phyloP scores from a whole-genome alignment of 2,113 vertebrate species.

The Rhodinocichla rosea region DNA sequence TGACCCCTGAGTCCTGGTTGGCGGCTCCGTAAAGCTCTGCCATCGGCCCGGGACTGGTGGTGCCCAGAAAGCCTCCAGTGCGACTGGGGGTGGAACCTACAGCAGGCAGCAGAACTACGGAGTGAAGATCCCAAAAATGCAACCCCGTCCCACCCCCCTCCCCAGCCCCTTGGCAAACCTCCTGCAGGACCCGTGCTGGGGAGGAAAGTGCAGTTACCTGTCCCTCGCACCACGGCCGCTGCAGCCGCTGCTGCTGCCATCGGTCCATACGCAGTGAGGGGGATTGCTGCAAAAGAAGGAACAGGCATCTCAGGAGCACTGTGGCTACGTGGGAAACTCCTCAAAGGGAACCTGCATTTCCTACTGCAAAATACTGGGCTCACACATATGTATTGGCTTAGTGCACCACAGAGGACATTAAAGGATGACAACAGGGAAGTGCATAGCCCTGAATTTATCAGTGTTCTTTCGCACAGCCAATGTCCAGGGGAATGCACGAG shows the following conservation, averaged over 20 bases:
- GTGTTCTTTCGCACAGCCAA: neutral
- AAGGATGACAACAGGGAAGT: neutral
- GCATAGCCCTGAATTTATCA: neutral
- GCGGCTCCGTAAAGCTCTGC: constrained; percentile 94
- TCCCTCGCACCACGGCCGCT: constrained; percentile 91
- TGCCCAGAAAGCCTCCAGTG: constrained; percentile 94
- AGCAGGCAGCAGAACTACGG: constrained; percentile 64
- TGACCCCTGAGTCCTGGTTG: constrained; percentile 96
- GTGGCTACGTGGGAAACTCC: neutral
- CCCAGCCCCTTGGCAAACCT: neutral
- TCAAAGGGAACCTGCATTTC: neutral
- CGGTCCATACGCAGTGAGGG: constrained; percentile 95
- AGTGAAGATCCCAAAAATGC: constrained; percentile 59
- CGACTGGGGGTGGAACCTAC: constrained; percentile 92
- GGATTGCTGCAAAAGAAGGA: constrained; percentile 84
- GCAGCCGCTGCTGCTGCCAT: constrained; percentile 93
- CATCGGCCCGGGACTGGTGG: constrained; percentile 97
- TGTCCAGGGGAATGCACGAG: neutral
- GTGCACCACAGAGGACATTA: neutral
- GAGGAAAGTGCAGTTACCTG: constrained; percentile 68
- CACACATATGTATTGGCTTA: neutral
- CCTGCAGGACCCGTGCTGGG: neutral
- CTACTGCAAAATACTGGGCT: neutral
- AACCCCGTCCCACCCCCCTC: neutral
- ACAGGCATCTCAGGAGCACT: neutral